Base-by-base conservation (phyloP, 23 tunicate species). In the Clavelina lepadiformis region DNA sequence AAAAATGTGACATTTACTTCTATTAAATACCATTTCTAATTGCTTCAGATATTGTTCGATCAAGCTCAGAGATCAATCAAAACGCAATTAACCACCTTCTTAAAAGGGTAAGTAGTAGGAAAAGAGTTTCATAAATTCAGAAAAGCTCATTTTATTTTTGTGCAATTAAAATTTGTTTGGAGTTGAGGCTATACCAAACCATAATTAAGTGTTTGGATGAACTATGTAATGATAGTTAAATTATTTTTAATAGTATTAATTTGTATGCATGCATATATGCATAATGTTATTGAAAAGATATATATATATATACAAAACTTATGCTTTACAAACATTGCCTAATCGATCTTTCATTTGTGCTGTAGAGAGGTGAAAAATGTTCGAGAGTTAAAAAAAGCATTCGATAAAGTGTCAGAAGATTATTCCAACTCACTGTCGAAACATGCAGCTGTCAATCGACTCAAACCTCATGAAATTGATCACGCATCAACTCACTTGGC, bases 31-130 rank as follows among this genome's bases (percentile, higher is more conserved):
- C n/a, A n/a, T n/a, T 44, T 38, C 22, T 64, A 46, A 47, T 20
- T 32, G 6, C 21, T 8, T 47, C 46, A 76, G 71, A 67, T 70
- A 68, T 35, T 86, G 18, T 58, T 71, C 37, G 95, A 86, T 49
- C 79, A 78, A 46, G 95, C 95, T 19, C 83, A 86, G 41, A 56
- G 61, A 31, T 78, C 85, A 19, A 77, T 86, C 18, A 78, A 58
- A 44, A 71, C 75, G 5, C 78, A 78, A 46, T 38, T 86, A 29
- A 57, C 29, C 36, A 62, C 51, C 49, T 86, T 86, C 67, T 65
- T 86, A 32, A 86, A 72, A 65, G 71, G 60, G 95, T 86, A 75
- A 86, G 95, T 60, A n/a, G n/a, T n/a, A n/a, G n/a, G n/a, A n/a
- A n/a, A n/a, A n/a, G n/a, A n/a, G n/a, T n/a, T n/a, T n/a, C 33